A percentile compares a stretch with the other conserved stretches of the same genome.
Evolutionary conservation across 92 coral and sea anemone genomes (phyloP).

Genomic region (Parazoanthus swiftii): DNA sequence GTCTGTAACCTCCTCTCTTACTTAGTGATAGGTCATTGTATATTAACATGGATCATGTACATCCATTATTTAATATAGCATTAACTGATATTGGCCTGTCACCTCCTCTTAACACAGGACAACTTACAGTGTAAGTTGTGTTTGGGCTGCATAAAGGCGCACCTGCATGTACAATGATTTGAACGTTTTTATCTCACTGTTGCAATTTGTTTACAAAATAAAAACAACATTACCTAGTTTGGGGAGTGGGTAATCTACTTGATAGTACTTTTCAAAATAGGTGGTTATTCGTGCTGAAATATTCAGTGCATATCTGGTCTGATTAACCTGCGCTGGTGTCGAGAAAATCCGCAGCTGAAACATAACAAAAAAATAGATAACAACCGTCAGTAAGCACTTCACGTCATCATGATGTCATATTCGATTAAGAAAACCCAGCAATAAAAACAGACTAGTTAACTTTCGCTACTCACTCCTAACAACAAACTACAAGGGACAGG

Average conservation of each 20-base stretch:
- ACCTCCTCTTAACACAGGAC: too few relatives aligned
- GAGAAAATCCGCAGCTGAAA: conserved; percentile 88
- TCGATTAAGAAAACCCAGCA: background rate
- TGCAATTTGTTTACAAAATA: background rate
- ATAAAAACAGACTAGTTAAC: too few relatives aligned
- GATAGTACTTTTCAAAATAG: conserved; percentile 77
- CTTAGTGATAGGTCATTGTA: too few relatives aligned
- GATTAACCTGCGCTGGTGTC: conserved; percentile 84
- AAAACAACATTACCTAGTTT: conserved; percentile 67
- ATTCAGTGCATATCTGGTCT: conserved; percentile 69
- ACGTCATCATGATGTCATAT: background rate
- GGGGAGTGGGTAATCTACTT: conserved; percentile 79
- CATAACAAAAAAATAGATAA: background rate
- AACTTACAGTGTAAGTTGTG: too few relatives aligned
- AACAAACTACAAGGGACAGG: background rate
- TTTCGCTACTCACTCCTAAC: background rate
- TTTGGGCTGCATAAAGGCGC: too few relatives aligned
- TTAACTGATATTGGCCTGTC: too few relatives aligned
- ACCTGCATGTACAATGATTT: too few relatives aligned
- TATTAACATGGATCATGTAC: too few relatives aligned
- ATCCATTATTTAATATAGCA: too few relatives aligned
- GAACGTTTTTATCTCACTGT: too few relatives aligned
- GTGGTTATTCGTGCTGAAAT: conserved; percentile 74
- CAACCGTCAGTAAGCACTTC: background rate
- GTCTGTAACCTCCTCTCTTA: too few relatives aligned